Conservation (phyloP, 1,140 invertebrate species). For the Musca vetustissima region DNA sequence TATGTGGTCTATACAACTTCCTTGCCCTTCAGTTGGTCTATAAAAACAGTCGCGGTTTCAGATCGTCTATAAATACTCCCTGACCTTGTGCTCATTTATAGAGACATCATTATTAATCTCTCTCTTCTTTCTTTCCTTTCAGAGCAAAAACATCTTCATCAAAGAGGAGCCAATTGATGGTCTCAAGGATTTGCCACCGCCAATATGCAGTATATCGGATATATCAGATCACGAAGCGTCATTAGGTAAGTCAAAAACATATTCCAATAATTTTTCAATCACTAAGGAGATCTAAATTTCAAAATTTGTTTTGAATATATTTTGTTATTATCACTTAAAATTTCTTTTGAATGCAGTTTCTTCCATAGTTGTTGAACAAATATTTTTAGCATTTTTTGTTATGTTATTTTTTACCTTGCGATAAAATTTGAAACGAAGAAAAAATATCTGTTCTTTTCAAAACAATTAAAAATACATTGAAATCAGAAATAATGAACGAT, state of each 20-base stretch:
- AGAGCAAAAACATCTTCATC: slow-evolving; percentile 49
- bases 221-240: slow-evolving; percentile 54
- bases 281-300: no score
- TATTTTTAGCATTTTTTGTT: slow-evolving; percentile 1
- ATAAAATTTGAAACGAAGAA: slow-evolving; percentile 1
- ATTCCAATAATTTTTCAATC: neutral
- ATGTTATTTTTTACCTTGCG: neutral
- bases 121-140: neutral
- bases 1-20: no score
- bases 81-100: neutral
- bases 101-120: neutral
- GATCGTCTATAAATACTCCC: neutral
- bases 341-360: neutral
- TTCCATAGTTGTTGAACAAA: neutral
- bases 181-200: slow-evolving; percentile 40
- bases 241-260: slow-evolving; percentile 39
- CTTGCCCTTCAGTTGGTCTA: no score
- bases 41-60: no score
- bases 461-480: slow-evolving; percentile 6
- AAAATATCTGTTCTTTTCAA: neutral
- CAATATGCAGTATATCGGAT: slow-evolving; percentile 51
- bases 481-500: neutral
- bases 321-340: neutral
- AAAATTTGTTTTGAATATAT: slow-evolving; percentile 5
- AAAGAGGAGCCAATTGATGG: slow-evolving; percentile 50